A percentile compares a stretch with the other conserved stretches of the same genome.
Conservation (phyloP, 1,140 invertebrate species). For the Megalopta genalis region DNA sequence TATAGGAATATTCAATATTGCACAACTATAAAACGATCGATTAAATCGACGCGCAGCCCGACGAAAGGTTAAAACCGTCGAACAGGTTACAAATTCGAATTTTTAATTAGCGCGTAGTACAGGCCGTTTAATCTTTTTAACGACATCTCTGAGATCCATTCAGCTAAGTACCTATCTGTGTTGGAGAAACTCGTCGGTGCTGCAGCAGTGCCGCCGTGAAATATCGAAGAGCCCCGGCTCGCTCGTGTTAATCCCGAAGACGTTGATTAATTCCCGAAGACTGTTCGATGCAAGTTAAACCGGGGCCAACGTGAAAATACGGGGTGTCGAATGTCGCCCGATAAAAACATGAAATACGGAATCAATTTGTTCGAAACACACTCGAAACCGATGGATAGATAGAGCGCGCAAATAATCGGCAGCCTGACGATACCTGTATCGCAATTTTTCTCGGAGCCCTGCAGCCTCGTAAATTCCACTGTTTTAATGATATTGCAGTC, state of each 20-base stretch:
- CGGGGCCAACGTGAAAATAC: not conserved
- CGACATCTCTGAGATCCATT: conserved; percentile 17
- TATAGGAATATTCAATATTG: too few species aligned
- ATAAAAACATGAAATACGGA: not conserved
- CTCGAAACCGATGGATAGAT: too few species aligned
- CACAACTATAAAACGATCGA: too few species aligned
- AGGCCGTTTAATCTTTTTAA: conserved; percentile 6
- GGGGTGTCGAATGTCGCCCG: not conserved
- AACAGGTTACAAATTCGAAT: too few species aligned
- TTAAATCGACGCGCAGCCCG: too few species aligned
- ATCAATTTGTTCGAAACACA: not conserved
- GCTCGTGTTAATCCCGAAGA: conserved; percentile 35
- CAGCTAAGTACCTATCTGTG: conserved; percentile 11
- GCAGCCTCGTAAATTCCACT: too few species aligned
- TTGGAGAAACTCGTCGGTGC: not conserved
- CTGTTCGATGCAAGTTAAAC: not conserved
- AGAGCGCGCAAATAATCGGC: too few species aligned
- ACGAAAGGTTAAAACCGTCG: too few species aligned
- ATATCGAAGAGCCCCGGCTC: conserved; percentile 21
- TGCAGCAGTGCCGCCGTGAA: not conserved
- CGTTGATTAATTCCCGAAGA: conserved; percentile 40
- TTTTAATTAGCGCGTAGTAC: not conserved
- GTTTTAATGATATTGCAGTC: too few species aligned
- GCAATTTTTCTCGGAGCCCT: too few species aligned
- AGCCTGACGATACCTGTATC: too few species aligned